Conservation (phyloP, 2,888 invertebrate species). For the Myopa tessellatipennis region DNA sequence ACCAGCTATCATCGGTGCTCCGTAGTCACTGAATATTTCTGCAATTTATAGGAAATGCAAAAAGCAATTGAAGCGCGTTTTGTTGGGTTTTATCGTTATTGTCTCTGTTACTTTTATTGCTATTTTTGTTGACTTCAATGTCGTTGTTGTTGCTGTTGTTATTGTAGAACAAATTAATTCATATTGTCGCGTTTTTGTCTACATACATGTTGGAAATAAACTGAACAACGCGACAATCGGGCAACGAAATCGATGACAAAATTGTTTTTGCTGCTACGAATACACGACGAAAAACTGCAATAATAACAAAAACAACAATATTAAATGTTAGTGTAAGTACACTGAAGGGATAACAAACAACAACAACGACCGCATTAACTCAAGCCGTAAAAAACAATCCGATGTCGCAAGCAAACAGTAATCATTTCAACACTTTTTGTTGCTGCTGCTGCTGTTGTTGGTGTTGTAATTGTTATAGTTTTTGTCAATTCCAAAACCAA, state of each 20-base stretch:
- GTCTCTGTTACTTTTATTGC: background rate
- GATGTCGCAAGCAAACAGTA: background rate
- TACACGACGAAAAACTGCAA: too few species aligned
- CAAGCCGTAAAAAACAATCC: background rate
- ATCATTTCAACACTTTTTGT: constrained; percentile 15
- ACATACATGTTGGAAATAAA: too few species aligned
- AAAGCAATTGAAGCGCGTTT: constrained; percentile 26
- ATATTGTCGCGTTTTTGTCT: background rate
- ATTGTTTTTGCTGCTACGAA: too few species aligned
- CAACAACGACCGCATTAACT: background rate
- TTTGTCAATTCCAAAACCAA: background rate
- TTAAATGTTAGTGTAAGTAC: background rate
- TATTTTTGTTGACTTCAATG: background rate
- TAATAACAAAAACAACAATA: too few species aligned
- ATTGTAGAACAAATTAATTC: constrained; percentile 13
- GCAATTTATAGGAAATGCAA: constrained; percentile 22
- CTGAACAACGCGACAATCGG: too few species aligned
- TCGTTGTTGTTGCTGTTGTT: background rate
- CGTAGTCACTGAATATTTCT: constrained; percentile 23
- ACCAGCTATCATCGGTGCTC: background rate
- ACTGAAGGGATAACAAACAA: background rate
- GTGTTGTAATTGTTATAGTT: constrained; percentile 14
- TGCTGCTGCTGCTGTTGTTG: constrained; percentile 29
- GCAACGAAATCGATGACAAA: background rate
- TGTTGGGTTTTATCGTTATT: constrained; percentile 16